Evolutionary conservation across 2,888 invertebrate species (phyloP).

Genomic region (Thelaira solivaga): DNA sequence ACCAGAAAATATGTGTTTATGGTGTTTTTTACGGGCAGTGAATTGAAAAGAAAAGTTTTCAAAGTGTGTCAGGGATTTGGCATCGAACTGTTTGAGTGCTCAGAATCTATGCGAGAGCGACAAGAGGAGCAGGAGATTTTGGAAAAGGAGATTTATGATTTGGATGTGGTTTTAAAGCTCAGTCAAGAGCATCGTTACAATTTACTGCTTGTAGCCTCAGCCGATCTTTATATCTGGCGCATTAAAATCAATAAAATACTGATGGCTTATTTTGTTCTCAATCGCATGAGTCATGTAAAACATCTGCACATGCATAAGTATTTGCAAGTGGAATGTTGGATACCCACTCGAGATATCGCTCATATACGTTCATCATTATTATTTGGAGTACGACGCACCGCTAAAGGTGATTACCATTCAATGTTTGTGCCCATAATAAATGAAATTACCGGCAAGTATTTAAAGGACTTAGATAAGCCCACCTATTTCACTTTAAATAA

Average conservation of each 20-base stretch:
- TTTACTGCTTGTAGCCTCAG: conserved; percentile 78
- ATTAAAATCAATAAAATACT: conserved; percentile 89
- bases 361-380: conserved; percentile 85
- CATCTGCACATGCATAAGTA: conserved; percentile 82
- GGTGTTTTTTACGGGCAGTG: conserved; percentile 86
- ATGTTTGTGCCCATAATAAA: conserved; percentile 90
- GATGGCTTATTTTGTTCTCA: conserved; percentile 92
- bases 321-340: conserved; percentile 93
- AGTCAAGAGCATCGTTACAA: conserved; percentile 86
- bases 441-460: conserved; percentile 73
- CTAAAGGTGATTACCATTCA: conserved; percentile 80
- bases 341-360: conserved; percentile 84
- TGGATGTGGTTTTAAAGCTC: conserved; percentile 84
- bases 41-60: conserved; percentile 85
- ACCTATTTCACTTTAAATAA: conserved; percentile 94
- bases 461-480: conserved; percentile 79
- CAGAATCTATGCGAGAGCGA: conserved; percentile 84
- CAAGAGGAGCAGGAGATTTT: conserved; percentile 86
- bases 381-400: conserved; percentile 86
- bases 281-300: conserved; percentile 91
- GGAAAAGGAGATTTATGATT: conserved; percentile 85
- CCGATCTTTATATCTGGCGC: conserved; percentile 81
- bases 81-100: conserved; percentile 90
- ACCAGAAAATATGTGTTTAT: conserved; percentile 88
- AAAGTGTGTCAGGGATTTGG: conserved; percentile 91